Evolutionary conservation across 2,888 invertebrate species (phyloP).

Genomic region (Sphaerophoria rueppellii): DNA sequence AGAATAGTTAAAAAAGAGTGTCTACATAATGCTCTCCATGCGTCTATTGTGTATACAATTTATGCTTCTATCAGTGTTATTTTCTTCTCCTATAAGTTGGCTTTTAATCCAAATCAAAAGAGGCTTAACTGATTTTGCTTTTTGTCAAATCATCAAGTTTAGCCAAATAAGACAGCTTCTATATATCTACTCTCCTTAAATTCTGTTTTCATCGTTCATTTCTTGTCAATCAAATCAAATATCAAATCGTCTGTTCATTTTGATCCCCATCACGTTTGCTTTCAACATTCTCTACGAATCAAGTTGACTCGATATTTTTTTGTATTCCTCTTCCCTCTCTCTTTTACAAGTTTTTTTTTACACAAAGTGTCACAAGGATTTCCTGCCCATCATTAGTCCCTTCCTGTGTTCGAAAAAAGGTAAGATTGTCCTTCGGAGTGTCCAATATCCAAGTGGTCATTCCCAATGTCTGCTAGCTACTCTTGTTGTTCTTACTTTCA

Average conservation of each 20-base stretch:
- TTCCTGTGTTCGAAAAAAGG: slow-evolving; percentile 48
- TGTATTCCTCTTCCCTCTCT: slow-evolving; percentile 10
- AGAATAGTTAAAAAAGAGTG: no score
- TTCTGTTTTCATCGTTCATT: slow-evolving; percentile 67
- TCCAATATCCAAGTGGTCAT: slow-evolving; percentile 45
- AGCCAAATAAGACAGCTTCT: background rate
- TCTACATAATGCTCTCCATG: no score
- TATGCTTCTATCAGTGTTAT: background rate
- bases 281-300: slow-evolving; percentile 2
- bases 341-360: slow-evolving; percentile 2
- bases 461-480: slow-evolving; percentile 36
- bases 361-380: slow-evolving; percentile 57
- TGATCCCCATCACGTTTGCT: slow-evolving; percentile 25
- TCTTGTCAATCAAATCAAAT: slow-evolving; percentile 72
- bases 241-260: slow-evolving; percentile 67
- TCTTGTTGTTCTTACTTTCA: slow-evolving; percentile 26
- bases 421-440: slow-evolving; percentile 23
- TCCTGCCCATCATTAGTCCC: slow-evolving; percentile 73
- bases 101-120: slow-evolving; percentile 21
- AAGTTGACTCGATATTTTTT: background rate
- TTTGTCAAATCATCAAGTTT: slow-evolving; percentile 18
- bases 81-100: no score
- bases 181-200: slow-evolving; percentile 25
- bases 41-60: no score
- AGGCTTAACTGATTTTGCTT: slow-evolving; percentile 43